phyloP scores from a whole-genome alignment of 2,888 invertebrate genomes.

The Liodrosophila aerea region DNA sequence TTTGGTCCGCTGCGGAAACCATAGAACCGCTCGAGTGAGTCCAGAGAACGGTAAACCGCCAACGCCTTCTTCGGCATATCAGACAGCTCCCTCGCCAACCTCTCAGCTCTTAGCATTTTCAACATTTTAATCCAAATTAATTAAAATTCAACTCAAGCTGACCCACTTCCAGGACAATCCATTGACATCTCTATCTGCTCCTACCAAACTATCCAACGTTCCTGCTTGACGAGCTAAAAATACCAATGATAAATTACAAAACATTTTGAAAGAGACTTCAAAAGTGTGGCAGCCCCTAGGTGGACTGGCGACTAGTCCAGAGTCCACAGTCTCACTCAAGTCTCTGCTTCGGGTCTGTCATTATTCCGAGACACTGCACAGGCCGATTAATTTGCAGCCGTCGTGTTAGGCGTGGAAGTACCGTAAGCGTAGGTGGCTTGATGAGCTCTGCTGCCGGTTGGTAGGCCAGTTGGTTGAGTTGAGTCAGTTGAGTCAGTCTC shows the following conservation, averaged over 20 bases:
- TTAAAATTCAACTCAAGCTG: slow-evolving; percentile 52
- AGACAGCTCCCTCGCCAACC: slow-evolving; percentile 41
- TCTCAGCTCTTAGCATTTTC: slow-evolving; percentile 29
- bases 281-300: slow-evolving; percentile 67
- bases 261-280: slow-evolving; percentile 64
- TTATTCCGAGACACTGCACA: slow-evolving; percentile 46
- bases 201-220: slow-evolving; percentile 2
- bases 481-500: slow-evolving; percentile 34
- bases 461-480: slow-evolving; percentile 39
- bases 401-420: slow-evolving; percentile 49
- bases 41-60: slow-evolving; percentile 71
- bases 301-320: slow-evolving; percentile 20
- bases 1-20: slow-evolving; percentile 60
- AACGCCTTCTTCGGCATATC: slow-evolving; percentile 72
- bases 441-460: slow-evolving; percentile 62
- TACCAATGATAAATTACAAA: slow-evolving; percentile 61
- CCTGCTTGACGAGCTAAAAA: slow-evolving; percentile 44
- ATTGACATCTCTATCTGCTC: slow-evolving; percentile 56
- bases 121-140: slow-evolving; percentile 75
- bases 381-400: slow-evolving; percentile 67
- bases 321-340: slow-evolving; percentile 11
- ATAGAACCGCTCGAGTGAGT: slow-evolving; percentile 59
- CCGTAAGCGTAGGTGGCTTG: slow-evolving; percentile 75
- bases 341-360: slow-evolving; percentile 34
- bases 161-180: slow-evolving; percentile 46